Evolutionary conservation across 2,797 vertebrate species (phyloP).

Genomic region (Myotis findleyi): DNA sequence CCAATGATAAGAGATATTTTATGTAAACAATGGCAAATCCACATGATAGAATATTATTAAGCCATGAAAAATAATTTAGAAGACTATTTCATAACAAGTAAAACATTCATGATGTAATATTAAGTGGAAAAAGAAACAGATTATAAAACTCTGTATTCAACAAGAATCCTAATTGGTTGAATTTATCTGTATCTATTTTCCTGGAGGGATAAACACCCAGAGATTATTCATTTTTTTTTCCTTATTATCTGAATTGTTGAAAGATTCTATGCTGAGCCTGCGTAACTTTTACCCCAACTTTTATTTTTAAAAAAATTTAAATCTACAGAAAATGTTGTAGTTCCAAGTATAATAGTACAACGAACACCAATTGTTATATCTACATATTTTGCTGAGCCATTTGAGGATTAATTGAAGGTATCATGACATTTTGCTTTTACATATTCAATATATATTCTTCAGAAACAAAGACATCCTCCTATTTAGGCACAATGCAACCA

Average conservation of each 20-base stretch:
- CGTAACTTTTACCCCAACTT: neutral
- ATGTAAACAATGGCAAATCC: neutral
- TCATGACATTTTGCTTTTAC: neutral
- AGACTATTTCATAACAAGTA: neutral
- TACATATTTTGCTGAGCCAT: neutral
- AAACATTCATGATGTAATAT: neutral
- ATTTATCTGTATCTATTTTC: neutral
- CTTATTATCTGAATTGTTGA: conserved; percentile 10
- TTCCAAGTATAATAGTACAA: neutral
- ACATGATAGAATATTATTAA: neutral
- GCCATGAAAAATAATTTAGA: neutral
- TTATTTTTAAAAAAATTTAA: conserved; percentile 33
- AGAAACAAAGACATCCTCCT: neutral
- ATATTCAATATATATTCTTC: neutral
- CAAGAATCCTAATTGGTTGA: neutral
- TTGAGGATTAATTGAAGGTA: neutral
- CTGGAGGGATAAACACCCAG: neutral
- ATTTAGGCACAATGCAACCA: neutral
- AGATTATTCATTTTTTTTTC: neutral
- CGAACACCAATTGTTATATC: neutral
- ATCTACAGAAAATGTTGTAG: neutral
- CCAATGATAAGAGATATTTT: neutral
- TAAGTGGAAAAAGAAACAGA: neutral
- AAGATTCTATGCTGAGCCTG: neutral
- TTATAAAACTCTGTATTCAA: neutral